Conservation (phyloP, 2,888 invertebrate species). For the Ametastegia equiseti region DNA sequence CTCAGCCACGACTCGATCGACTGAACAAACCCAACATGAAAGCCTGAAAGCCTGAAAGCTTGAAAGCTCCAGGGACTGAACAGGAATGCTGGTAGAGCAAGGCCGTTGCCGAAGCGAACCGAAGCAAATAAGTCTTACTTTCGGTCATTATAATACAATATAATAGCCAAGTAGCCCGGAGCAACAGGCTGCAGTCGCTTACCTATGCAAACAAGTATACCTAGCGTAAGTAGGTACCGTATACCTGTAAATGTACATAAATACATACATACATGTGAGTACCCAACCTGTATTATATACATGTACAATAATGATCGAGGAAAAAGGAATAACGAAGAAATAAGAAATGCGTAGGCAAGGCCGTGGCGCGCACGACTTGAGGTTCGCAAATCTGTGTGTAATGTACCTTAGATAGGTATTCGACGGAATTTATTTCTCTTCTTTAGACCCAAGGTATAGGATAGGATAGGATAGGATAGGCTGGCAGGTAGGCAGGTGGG, state of each 20-base stretch:
- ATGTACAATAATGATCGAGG: slow-evolving; percentile 30
- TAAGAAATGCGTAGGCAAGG: slow-evolving; percentile 38
- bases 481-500: not conserved
- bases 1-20: not conserved
- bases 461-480: not conserved
- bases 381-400: slow-evolving; percentile 14
- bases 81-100: slow-evolving; percentile 51
- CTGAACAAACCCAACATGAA: slow-evolving; percentile 33
- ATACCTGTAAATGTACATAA: not conserved
- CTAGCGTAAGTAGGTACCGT: not conserved
- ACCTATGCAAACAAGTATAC: slow-evolving; percentile 36
- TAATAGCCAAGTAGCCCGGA: slow-evolving; percentile 29
- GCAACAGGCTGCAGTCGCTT: slow-evolving; percentile 32
- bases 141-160: slow-evolving; percentile 49
- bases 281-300: too few relatives aligned
- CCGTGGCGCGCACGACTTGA: slow-evolving; percentile 20
- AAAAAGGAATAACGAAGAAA: not conserved
- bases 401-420: not conserved
- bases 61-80: not conserved
- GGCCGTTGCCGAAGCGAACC: slow-evolving; percentile 47
- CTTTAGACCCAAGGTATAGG: slow-evolving; percentile 4
- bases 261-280: not conserved
- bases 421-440: not conserved
- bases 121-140: slow-evolving; percentile 50
- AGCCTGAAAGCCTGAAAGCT: not conserved